Evolutionary conservation across 1,140 invertebrate genomes (phyloP), one percentile per base, ranked within the genome.

Genomic region (Drosophila grimshawi): DNA sequence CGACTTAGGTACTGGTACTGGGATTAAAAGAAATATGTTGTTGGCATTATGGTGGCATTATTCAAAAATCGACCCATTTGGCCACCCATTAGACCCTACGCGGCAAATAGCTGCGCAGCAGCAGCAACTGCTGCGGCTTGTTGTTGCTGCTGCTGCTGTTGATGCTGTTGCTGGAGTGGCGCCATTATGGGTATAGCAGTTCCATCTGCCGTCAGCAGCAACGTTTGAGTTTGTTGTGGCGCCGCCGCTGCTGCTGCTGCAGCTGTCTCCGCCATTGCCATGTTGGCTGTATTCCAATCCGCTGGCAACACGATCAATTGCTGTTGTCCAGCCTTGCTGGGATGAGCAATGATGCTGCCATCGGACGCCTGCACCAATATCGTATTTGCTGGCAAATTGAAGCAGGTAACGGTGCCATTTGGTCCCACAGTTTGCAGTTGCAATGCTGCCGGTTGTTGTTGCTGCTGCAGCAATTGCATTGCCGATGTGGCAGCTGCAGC

Each of bases 21-120:
- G 33, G 33, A 43, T 71, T 91, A 92, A 75, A 92, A 92, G 65
- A 92, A 92, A 56, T 92, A 92, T 4, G 90, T 92, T 37, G 90
- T 92, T 68, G 90, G 90, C 75, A 92, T 82, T 80, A 92, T 92
- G 35, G 90, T 92, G 74, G 90, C 81, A 81, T 91, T 92, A 45
- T 89, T 92, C 65, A 92, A 89, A 90, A 92, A 92, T 92, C 90
- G 90, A 88, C 90, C 90, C 77, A 92, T 79, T 92, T 92, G 90
- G 90, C 90, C 90, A 91, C 90, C 86, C 68, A 82, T 88, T 80
- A 92, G 85, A 78, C 86, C 90, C 90, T 92, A 92, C 90, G 90
- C 89, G 59, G 83, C 85, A 72, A 86, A 88, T 29, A 88, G 65
- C 56, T 89, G 86, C 43, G 85, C 80, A 52, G 80, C 79, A 65